A percentile compares a stretch with the other conserved stretches of the same genome.
Conservation (phyloP, 2,113 vertebrate species). For the Rafetus swinhoei region DNA sequence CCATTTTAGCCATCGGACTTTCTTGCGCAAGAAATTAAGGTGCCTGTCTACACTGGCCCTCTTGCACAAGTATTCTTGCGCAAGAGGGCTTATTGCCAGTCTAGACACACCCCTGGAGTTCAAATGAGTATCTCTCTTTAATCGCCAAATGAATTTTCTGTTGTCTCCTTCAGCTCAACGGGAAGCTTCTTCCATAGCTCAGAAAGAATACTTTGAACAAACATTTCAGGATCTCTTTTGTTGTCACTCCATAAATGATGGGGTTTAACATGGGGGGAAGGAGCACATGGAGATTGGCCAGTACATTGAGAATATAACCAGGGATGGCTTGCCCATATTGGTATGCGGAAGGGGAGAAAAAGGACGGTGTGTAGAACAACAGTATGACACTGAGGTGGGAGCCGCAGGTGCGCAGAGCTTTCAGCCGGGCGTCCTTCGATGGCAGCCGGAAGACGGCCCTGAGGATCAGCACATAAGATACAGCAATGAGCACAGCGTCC, state of each 20-base stretch:
- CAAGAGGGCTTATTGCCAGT: no score
- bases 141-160: no score
- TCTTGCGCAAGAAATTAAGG: no score
- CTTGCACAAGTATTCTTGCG: no score
- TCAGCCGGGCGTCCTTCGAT: constrained; percentile 15
- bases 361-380: constrained; percentile 24
- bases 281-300: constrained; percentile 51
- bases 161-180: no score
- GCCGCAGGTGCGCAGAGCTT: constrained; percentile 30
- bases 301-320: constrained; percentile 6
- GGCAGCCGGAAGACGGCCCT: constrained; percentile 13
- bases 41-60: no score
- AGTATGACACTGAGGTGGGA: constrained; percentile 37
- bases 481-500: constrained; percentile 34
- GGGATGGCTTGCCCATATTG: constrained; percentile 34
- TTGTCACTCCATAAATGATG: constrained; percentile 48
- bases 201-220: neutral
- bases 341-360: neutral
- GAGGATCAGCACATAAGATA: constrained; percentile 22
- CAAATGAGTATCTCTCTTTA: no score
- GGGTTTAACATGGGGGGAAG: constrained; percentile 52
- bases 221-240: neutral
- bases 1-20: no score
- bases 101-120: no score
- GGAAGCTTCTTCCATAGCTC: no score